These are phyloP conservation scores for Rhagoletis zephyria DNA, from an alignment of 1,140 invertebrate species.

Conservation along the genomic window DNA sequence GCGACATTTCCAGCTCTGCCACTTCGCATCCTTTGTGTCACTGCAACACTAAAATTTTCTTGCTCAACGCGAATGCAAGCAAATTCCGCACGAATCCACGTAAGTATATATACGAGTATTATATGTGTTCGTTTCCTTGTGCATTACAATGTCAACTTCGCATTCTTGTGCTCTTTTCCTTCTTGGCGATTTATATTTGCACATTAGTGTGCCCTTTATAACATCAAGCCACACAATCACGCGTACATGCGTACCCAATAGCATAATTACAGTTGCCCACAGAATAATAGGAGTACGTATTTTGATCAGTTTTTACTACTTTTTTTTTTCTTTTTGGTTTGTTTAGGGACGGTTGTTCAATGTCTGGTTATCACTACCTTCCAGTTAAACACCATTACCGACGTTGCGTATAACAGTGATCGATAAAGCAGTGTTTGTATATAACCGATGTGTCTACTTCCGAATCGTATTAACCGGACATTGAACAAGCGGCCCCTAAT, in stretches of 20 bases:
- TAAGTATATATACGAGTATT: not conserved
- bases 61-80: not conserved
- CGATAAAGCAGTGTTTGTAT: too few relatives aligned
- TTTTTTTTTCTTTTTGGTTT: too few relatives aligned
- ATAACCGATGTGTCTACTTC: too few relatives aligned
- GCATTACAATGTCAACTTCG: constrained; percentile 11
- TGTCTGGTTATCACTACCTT: too few relatives aligned
- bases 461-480: too few relatives aligned
- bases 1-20: not conserved
- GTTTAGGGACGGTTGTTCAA: too few relatives aligned
- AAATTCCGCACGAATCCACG: not conserved
- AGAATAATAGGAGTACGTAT: not conserved
- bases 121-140: not conserved
- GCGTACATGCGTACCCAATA: not conserved
- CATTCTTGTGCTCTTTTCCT: not conserved
- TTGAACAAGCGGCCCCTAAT: too few relatives aligned
- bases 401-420: too few relatives aligned
- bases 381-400: too few relatives aligned
- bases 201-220: not conserved
- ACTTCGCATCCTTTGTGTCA: not conserved
- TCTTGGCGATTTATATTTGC: constrained; percentile 17
- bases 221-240: not conserved
- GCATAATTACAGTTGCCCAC: too few relatives aligned
- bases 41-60: not conserved
- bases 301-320: not conserved